Base-by-base conservation (phyloP, 1,140 invertebrate species). In the Ceratitis capitata region DNA sequence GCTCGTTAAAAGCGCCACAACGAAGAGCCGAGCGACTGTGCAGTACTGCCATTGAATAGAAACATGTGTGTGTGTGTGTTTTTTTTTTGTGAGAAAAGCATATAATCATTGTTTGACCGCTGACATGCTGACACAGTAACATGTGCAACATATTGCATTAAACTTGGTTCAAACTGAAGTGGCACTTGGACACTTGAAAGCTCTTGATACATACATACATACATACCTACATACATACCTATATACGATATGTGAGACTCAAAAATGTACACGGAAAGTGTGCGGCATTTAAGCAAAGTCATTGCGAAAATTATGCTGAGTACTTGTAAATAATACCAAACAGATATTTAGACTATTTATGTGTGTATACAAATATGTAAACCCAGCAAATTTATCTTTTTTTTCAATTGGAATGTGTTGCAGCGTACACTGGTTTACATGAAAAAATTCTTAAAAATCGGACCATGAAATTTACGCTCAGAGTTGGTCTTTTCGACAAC, bases 91-190 rank as follows among this genome's bases (percentile, higher is more conserved):
- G 69, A 78, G 69, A 78, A 78, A 78, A 78, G 69, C 69, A 39
- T 12, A 78, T 78, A 78, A 78, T 78, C 69, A 78, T 26, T 78
- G 69, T 45, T 78, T 78, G 69, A 78, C 69, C 69, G 69, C 69
- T 78, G 69, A 45, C 69, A 45, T 78, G 39, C 32, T 78, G 69
- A 78, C 69, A 78, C 35, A 45, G 69, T 45, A 78, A 78, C 35
- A 78, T 42, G 69, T 78, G 35, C 39, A 69, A 78, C 69, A 78
- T 39, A 32, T 78, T 78, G 39, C 69, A 45, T 32, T 78, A 42
- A 19, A 78, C 7, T 78, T 42, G 69, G 39, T 45, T 78, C n/a
- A 26, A 78, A 32, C 39, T 45, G 6, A 45, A 78, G 39, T 78
- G 69, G 19, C 69, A 78, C 39, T 47, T 78, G 69, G 39, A n/a